A percentile compares a stretch with the other conserved stretches of the same genome.
Conservation (phyloP, 2,113 vertebrate species). For the Stercorarius parasiticus region DNA sequence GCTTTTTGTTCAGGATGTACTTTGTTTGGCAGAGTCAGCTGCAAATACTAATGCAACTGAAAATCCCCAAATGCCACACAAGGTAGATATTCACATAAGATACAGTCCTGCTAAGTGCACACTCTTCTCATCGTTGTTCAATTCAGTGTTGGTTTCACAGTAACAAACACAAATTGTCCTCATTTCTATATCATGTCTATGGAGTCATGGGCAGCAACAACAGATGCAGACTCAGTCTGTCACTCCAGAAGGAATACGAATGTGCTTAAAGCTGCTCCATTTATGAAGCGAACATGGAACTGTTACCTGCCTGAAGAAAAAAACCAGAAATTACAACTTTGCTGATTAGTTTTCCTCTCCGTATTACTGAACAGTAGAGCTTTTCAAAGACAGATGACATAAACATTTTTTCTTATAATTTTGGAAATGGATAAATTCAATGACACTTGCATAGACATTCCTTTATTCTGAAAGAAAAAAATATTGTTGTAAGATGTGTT, state of each 20-base stretch:
- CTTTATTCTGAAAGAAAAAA: not conserved
- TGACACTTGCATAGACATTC: not conserved
- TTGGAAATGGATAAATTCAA: not conserved
- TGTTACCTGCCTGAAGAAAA: slow-evolving; percentile 77
- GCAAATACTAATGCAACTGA: slow-evolving; percentile 48
- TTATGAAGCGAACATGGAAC: slow-evolving; percentile 82
- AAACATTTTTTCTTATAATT: not conserved
- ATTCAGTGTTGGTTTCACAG: slow-evolving; percentile 75
- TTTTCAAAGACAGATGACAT: not conserved
- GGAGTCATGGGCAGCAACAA: slow-evolving; percentile 77
- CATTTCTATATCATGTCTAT: slow-evolving; percentile 68
- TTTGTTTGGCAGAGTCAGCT: slow-evolving; percentile 41
- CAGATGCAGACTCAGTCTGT: slow-evolving; percentile 80
- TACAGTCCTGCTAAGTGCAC: slow-evolving; percentile 64
- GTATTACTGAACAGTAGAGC: not conserved
- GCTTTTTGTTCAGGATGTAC: not conserved
- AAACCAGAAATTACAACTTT: not conserved
- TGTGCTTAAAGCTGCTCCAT: slow-evolving; percentile 82
- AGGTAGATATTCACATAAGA: slow-evolving; percentile 46
- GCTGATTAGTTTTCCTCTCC: not conserved
- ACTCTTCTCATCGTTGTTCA: slow-evolving; percentile 69
- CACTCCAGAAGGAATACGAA: slow-evolving; percentile 81
- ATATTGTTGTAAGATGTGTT: not conserved
- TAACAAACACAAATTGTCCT: slow-evolving; percentile 70
- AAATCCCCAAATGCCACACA: slow-evolving; percentile 59